Evolutionary conservation across 2,888 invertebrate species (phyloP).

Genomic region (Diplolepis rosae): DNA sequence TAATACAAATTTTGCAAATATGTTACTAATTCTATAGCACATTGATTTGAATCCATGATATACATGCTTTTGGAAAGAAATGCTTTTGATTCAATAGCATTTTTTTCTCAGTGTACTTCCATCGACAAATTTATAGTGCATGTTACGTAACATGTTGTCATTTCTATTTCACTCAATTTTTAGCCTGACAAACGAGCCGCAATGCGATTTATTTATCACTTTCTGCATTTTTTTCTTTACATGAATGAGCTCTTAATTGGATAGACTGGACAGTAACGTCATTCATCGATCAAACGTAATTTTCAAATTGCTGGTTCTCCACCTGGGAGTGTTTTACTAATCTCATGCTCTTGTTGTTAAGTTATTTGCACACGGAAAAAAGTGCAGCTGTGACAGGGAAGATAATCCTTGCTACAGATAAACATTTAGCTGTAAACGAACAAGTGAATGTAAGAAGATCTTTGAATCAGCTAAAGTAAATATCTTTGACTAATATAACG

Average conservation of each 20-base stretch:
- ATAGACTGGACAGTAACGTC: conserved; percentile 10
- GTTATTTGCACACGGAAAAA: background rate
- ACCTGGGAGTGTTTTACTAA: background rate
- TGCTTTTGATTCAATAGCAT: too few species aligned
- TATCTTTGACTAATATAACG: too few species aligned
- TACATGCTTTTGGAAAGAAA: too few species aligned
- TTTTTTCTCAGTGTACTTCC: too few species aligned
- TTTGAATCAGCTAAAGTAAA: too few species aligned
- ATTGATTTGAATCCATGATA: too few species aligned
- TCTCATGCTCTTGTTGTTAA: background rate
- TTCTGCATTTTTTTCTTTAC: background rate
- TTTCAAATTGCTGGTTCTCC: conserved; percentile 7
- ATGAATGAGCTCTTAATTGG: conserved; percentile 2
- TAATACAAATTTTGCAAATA: too few species aligned
- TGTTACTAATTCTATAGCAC: too few species aligned
- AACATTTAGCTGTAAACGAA: too few species aligned
- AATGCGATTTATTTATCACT: background rate
- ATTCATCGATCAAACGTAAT: conserved; percentile 21
- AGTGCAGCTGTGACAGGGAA: too few species aligned
- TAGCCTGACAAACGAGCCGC: conserved; percentile 10
- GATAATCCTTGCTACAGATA: too few species aligned
- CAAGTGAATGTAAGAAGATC: too few species aligned
- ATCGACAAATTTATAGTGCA: background rate
- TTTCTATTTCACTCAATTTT: conserved; percentile 8
- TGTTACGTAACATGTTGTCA: background rate